A percentile compares a stretch with the other conserved stretches of the same genome.
Conservation (phyloP, 23 tunicate genomes). For the Corella eumyota region DNA sequence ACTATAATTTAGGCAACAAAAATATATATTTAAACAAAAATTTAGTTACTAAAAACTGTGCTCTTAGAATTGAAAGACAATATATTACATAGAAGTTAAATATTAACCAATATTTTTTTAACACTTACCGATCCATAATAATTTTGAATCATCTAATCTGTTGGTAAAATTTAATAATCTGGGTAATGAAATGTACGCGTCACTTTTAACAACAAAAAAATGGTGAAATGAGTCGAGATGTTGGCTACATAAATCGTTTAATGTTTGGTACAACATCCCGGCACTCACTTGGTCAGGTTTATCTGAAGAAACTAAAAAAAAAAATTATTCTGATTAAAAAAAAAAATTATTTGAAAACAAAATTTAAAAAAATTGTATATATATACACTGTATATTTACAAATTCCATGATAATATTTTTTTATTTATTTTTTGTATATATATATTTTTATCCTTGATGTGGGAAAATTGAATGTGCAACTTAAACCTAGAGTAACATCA, state of each 20-base stretch:
- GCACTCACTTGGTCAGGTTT: constrained; percentile 12
- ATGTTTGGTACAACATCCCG: constrained; percentile 45
- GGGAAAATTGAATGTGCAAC: too few species aligned
- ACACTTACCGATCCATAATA: constrained; percentile 68
- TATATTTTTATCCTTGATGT: too few species aligned
- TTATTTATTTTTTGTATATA: too few species aligned
- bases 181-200: constrained; percentile 41
- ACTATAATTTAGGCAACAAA: too few species aligned
- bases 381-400: not conserved
- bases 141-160: constrained; percentile 37
- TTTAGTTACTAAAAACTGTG: too few species aligned
- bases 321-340: not conserved
- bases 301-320: constrained; percentile 1
- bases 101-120: too few species aligned
- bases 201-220: constrained; percentile 40
- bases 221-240: constrained; percentile 72
- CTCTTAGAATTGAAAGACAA: too few species aligned
- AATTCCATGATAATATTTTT: not conserved
- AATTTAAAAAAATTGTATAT: not conserved
- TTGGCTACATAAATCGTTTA: constrained; percentile 60
- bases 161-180: constrained; percentile 51
- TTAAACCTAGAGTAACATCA: too few species aligned
- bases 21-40: too few species aligned
- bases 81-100: too few species aligned
- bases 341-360: not conserved